phyloP scores from a whole-genome alignment of 1,140 invertebrate genomes.

The Anagrus nilaparvatae region DNA sequence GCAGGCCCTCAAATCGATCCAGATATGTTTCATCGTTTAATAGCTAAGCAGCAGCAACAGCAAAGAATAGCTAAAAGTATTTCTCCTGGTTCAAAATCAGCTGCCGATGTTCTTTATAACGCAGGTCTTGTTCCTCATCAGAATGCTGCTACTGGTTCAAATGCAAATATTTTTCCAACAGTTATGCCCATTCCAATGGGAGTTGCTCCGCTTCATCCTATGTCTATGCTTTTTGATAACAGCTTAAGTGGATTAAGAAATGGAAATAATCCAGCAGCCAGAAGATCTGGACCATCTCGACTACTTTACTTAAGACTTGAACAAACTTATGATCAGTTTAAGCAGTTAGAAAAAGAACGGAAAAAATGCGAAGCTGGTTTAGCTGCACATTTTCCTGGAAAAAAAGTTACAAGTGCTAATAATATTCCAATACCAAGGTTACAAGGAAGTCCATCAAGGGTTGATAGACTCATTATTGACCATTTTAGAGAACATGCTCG shows the following conservation, averaged over 20 bases:
- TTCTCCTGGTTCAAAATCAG: slow-evolving; percentile 13
- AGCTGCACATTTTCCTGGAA: slow-evolving; percentile 68
- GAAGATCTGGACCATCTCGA: slow-evolving; percentile 50
- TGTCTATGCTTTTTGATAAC: slow-evolving; percentile 30
- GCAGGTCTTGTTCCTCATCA: slow-evolving; percentile 29
- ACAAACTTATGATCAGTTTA: slow-evolving; percentile 74
- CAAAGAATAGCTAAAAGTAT: slow-evolving; percentile 20
- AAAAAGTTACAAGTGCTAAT: slow-evolving; percentile 72
- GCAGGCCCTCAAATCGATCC: slow-evolving; percentile 24
- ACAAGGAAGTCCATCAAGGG: slow-evolving; percentile 69
- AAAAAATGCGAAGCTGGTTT: slow-evolving; percentile 79
- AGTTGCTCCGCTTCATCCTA: slow-evolving; percentile 25
- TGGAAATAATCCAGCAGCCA: slow-evolving; percentile 26
- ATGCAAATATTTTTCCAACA: slow-evolving; percentile 33
- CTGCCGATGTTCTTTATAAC: slow-evolving; percentile 32
- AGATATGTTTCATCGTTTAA: slow-evolving; percentile 30
- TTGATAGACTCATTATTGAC: slow-evolving; percentile 75
- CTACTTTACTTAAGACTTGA: slow-evolving; percentile 65
- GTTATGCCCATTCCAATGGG: slow-evolving; percentile 30
- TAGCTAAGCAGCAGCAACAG: slow-evolving; percentile 21
- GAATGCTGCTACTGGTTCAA: slow-evolving; percentile 15
- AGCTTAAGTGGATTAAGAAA: slow-evolving; percentile 22
- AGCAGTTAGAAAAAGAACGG: slow-evolving; percentile 69
- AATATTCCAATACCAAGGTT: slow-evolving; percentile 70
- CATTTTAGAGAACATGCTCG: slow-evolving; percentile 70